Percentiles rank a stretch among this genome's conserved stretches.
Evolutionary conservation across 2,113 vertebrate species (phyloP).

Genomic region (Ceyx cyanopectus): DNA sequence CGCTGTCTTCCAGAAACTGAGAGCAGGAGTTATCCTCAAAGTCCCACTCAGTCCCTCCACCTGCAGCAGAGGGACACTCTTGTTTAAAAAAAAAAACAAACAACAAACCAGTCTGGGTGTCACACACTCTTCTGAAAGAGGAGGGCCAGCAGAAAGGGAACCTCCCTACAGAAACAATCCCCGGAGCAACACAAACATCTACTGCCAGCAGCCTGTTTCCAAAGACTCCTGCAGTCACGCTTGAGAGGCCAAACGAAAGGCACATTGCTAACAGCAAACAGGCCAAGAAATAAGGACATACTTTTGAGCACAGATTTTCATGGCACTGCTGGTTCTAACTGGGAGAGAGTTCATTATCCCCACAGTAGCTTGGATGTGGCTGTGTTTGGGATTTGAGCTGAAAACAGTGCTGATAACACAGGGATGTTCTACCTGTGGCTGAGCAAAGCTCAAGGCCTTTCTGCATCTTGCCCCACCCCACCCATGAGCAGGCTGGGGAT

Average conservation of each 20-base stretch:
- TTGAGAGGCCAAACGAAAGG: accelerated
- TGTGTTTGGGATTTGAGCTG: background rate
- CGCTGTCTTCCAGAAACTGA: background rate
- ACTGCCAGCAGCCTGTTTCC: background rate
- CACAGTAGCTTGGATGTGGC: background rate
- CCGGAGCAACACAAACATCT: background rate
- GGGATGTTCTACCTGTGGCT: background rate
- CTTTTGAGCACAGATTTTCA: background rate
- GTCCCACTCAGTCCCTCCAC: background rate
- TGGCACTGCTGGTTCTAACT: background rate
- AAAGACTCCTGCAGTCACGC: background rate
- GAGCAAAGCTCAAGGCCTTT: background rate
- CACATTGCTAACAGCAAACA: background rate
- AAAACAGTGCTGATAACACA: background rate
- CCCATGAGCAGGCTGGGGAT: background rate
- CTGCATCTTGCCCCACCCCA: too few relatives aligned
- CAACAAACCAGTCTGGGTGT: too few relatives aligned
- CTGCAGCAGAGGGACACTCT: background rate
- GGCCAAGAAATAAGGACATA: background rate
- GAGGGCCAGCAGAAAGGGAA: background rate
- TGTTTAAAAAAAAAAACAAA: background rate
- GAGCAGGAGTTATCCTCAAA: background rate
- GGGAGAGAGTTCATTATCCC: too few relatives aligned
- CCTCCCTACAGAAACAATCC: background rate
- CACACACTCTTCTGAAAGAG: background rate